Percentiles rank a stretch among this genome's conserved stretches.
Evolutionary conservation across 2,888 invertebrate genomes (phyloP).

Genomic region (Rapana venosa): DNA sequence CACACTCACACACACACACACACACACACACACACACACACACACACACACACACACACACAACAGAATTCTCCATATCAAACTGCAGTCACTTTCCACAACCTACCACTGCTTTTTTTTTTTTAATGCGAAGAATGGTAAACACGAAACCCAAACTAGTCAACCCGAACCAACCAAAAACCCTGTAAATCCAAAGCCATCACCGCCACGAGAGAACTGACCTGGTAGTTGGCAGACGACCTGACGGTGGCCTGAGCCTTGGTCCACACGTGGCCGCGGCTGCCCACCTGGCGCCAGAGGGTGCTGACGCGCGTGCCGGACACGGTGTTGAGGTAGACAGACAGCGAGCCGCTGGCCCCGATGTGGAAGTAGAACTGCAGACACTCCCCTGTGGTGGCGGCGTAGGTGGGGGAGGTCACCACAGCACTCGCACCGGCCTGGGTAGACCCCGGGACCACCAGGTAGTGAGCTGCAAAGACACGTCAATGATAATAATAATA

Average conservation of each 20-base stretch:
- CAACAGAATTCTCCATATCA: not conserved
- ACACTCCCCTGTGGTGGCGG: constrained; percentile 65
- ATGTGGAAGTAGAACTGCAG: constrained; percentile 75
- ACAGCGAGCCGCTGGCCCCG: constrained; percentile 68
- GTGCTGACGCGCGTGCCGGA: not conserved
- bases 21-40: not conserved
- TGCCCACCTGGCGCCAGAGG: constrained; percentile 59
- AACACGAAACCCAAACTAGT: too few relatives aligned
- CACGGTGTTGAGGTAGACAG: constrained; percentile 52
- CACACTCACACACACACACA: not conserved
- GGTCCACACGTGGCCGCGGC: constrained; percentile 72
- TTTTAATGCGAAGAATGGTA: too few relatives aligned
- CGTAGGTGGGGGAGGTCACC: constrained; percentile 72
- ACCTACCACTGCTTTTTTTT: too few relatives aligned
- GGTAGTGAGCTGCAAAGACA: constrained; percentile 61
- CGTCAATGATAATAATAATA: not conserved
- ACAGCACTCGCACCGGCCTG: constrained; percentile 80
- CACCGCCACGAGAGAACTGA: constrained; percentile 33
- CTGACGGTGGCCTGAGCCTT: constrained; percentile 63
- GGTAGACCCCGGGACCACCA: constrained; percentile 54
- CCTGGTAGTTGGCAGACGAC: constrained; percentile 60
- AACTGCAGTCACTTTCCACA: too few relatives aligned
- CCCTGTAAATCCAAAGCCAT: too few relatives aligned
- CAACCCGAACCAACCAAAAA: too few relatives aligned
- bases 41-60: not conserved